Evolutionary conservation across 2,113 vertebrate genomes (phyloP).

Genomic region (Ibidorhyncha struthersii): DNA sequence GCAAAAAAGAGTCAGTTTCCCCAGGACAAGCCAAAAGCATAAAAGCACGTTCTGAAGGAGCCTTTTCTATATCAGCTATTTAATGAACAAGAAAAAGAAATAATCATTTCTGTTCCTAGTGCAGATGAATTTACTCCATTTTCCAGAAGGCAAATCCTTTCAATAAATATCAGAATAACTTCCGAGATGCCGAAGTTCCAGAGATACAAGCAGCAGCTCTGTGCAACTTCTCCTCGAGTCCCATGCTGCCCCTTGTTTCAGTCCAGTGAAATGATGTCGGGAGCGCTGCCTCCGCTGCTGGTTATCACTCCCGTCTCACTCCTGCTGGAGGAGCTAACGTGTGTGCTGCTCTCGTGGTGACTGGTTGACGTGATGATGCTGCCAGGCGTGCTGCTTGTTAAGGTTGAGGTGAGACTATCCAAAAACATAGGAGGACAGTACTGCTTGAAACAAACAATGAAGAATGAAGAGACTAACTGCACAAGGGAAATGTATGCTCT

Average conservation of each 20-base stretch:
- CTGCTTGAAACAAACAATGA: constrained; percentile 88
- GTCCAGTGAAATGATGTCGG: constrained; percentile 94
- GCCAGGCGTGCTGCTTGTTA: constrained; percentile 83
- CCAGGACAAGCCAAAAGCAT: background rate
- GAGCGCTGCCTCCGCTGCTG: constrained; percentile 76
- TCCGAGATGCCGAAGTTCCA: constrained; percentile 9
- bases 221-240: constrained; percentile 27
- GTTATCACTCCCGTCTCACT: constrained; percentile 83
- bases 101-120: background rate
- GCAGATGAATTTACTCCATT: background rate
- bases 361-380: constrained; percentile 82
- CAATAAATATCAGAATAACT: constrained; percentile 74
- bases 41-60: background rate
- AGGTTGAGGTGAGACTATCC: constrained; percentile 90
- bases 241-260: constrained; percentile 55
- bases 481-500: constrained; percentile 14
- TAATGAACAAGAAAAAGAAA: background rate
- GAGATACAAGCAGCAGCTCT: constrained; percentile 3
- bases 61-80: constrained; percentile 12
- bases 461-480: constrained; percentile 75
- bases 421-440: constrained; percentile 96
- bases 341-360: constrained; percentile 75
- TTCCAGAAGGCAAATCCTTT: constrained; percentile 48
- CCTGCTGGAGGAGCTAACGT: constrained; percentile 79
- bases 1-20: constrained; percentile 27